Conservation (phyloP, 2,113 vertebrate species). For the Laticauda colubrina region DNA sequence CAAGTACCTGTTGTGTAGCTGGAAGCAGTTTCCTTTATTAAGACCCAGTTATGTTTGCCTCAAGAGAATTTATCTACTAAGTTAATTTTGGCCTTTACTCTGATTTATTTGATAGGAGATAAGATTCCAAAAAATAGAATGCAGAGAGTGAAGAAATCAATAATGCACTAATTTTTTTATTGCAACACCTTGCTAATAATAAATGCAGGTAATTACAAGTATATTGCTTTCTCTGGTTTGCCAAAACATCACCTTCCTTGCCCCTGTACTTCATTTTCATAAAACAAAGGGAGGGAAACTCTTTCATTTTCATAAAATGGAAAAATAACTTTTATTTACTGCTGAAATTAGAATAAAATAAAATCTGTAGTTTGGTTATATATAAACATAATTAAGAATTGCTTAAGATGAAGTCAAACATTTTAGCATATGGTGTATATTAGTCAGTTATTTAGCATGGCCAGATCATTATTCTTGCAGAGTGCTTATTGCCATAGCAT, state of each 20-base stretch:
- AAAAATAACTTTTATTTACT: slow-evolving; percentile 27
- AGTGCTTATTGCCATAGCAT: neutral
- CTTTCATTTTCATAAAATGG: neutral
- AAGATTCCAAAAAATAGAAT: neutral
- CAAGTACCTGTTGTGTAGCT: neutral
- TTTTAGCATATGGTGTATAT: slow-evolving; percentile 25
- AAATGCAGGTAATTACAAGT: slow-evolving; percentile 40
- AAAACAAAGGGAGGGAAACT: neutral
- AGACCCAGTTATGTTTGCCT: neutral
- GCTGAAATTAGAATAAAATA: slow-evolving; percentile 11
- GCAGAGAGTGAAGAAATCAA: slow-evolving; percentile 11
- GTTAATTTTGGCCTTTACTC: neutral
- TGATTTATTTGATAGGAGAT: neutral
- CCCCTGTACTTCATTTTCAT: neutral
- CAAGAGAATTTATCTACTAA: neutral
- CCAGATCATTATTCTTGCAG: neutral
- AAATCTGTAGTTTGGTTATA: slow-evolving; percentile 24
- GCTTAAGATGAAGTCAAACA: slow-evolving; percentile 22
- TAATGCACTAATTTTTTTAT: slow-evolving; percentile 18
- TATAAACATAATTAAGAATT: slow-evolving; percentile 47
- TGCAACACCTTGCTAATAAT: slow-evolving; percentile 39
- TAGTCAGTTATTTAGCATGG: neutral
- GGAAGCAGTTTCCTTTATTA: neutral
- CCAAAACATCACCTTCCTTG: slow-evolving; percentile 18
- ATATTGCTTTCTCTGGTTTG: neutral